Evolutionary conservation across 2,797 vertebrate genomes (phyloP).

Genomic region (Agapornis canus): DNA sequence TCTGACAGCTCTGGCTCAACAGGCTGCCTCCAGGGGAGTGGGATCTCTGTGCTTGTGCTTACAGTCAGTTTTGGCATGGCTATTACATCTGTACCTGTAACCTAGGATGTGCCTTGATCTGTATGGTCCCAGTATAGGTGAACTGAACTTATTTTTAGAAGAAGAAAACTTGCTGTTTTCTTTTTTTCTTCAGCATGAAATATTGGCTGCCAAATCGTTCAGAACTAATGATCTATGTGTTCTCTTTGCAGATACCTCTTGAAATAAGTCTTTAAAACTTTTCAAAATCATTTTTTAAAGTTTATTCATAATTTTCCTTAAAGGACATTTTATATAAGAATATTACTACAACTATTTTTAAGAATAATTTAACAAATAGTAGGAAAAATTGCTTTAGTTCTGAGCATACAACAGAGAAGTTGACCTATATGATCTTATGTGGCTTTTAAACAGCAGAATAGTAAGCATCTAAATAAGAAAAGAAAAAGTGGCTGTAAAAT

Average conservation of each 20-base stretch:
- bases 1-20: neutral
- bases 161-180: neutral
- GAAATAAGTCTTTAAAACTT: neutral
- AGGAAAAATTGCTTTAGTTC: neutral
- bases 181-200: neutral
- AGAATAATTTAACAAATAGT: neutral
- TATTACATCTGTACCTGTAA: neutral
- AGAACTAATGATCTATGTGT: neutral
- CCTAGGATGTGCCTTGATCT: neutral
- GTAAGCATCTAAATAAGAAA: neutral
- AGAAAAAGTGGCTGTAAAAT: neutral
- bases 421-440: neutral
- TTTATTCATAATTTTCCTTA: neutral
- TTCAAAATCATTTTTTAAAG: neutral
- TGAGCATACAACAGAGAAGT: neutral
- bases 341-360: neutral
- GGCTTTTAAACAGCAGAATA: neutral
- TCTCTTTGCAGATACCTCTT: neutral
- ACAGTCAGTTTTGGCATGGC: neutral
- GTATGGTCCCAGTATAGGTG: neutral
- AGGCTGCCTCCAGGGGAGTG: neutral
- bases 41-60: neutral
- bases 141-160: neutral
- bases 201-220: neutral
- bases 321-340: neutral